A percentile compares a stretch with the other conserved stretches of the same genome.
These are phyloP conservation scores for Platygyra sinensis DNA, from an alignment of 64 coral and sea anemone species.

Conservation along the genomic window DNA sequence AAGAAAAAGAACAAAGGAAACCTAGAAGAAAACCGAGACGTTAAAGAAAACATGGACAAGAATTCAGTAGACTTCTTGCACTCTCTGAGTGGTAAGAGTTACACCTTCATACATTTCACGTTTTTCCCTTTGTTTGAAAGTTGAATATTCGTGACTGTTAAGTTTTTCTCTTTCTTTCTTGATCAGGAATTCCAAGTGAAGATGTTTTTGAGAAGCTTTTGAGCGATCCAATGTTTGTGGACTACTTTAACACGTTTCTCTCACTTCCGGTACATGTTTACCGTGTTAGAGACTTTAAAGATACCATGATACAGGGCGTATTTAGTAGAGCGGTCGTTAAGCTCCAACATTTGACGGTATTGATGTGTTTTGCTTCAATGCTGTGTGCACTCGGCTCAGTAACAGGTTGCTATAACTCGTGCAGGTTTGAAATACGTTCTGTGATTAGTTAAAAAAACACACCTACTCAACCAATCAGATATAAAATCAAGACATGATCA, in stretches of 20 bases:
- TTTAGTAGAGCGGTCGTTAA: no score
- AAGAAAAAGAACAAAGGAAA: not conserved
- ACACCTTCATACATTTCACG: not conserved
- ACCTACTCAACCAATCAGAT: no score
- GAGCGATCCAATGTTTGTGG: conserved; percentile 49
- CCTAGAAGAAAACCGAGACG: not conserved
- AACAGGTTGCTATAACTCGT: no score
- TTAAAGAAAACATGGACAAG: not conserved
- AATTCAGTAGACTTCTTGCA: not conserved
- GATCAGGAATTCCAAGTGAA: conserved; percentile 35
- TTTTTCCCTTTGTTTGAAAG: not conserved
- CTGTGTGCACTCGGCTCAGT: no score
- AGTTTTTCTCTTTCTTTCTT: not conserved
- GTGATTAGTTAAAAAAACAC: no score
- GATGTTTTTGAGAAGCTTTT: conserved; percentile 53
- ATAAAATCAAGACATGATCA: no score
- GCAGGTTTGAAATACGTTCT: no score
- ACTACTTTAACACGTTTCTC: conserved; percentile 69
- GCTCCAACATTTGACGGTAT: no score
- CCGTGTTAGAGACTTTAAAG: not conserved
- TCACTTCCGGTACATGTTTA: conserved; percentile 50
- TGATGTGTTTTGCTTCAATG: no score
- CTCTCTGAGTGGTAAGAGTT: not conserved
- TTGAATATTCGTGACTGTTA: not conserved
- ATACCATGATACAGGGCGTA: not conserved